Evolutionary conservation across 2,888 invertebrate genomes (phyloP), one percentile per base, ranked within the genome.

Genomic region (Netelia virgata): DNA sequence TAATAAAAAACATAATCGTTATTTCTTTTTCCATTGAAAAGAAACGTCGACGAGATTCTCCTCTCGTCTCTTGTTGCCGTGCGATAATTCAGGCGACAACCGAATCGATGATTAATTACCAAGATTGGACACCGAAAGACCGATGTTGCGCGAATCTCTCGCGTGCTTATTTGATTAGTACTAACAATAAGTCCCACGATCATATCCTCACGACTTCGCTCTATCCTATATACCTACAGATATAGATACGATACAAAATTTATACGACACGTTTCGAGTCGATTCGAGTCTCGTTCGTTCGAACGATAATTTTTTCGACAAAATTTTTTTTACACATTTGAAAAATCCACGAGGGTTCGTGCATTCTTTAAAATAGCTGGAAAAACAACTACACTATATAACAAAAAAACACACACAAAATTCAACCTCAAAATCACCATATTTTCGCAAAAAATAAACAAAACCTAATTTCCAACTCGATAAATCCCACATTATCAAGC

Each of bases 101-200:
- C 63, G 43, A 77, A 78, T 78, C 63, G 64, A 81, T 81, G 77
- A 77, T 78, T 81, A 81, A 84, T 81, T 77, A 77, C 23, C 68
- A 73, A 64, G 63, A 81, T 73, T 75, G 77, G 47, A 63, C 20
- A 20, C 10, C 20, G 28, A 14, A 57, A 47, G 43, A 69, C 6
- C 28, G 28, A 28, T 28, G 28, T 5, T 28, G 28, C 28, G 57
- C 57, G 47, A 78, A 28, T 20, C 6, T 47, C 11, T 10, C 14
- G 3, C 0, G 41, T 53, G 41, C 36, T 36, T 69, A 50, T 61
- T 70, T 18, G 36, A 50, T 50, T 16, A 70, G 10, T 36, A 47
- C 69, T 69, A 61, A 69, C 50, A 70, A 70, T 78, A n/a, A 61
- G 23, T 20, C 53, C 14, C 41, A 28, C 28, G 20, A 78, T 61